Conservation (phyloP, 2,888 invertebrate species). For the Ditula angustiorana region DNA sequence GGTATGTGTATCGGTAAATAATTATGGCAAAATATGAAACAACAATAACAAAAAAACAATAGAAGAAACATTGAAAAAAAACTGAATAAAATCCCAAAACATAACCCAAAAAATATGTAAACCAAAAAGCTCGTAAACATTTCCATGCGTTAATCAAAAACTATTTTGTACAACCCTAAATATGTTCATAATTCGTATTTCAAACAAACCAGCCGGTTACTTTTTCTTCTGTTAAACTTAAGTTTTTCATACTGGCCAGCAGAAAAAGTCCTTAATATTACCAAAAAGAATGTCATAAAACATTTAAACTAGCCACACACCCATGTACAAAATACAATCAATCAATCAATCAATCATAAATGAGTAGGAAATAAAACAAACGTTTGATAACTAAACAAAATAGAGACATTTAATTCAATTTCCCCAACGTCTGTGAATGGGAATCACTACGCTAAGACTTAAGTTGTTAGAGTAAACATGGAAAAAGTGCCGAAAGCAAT, state of each 20-base stretch:
- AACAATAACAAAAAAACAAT: not conserved
- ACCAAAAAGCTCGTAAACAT: not conserved
- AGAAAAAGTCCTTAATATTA: no score
- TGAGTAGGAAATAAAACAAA: not conserved
- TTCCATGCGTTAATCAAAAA: not conserved
- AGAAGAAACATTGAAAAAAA: not conserved
- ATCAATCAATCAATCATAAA: no score
- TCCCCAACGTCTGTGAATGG: no score
- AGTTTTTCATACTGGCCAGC: no score
- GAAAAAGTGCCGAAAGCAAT: not conserved
- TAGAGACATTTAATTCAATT: no score
- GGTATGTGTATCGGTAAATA: not conserved
- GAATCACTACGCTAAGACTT: not conserved
- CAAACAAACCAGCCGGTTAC: no score
- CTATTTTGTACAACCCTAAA: constrained; percentile 19
- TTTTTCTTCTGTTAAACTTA: no score
- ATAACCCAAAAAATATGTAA: not conserved
- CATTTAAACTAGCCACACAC: no score
- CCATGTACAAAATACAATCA: no score
- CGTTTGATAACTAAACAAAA: not conserved
- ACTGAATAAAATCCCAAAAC: not conserved
- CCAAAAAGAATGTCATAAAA: no score
- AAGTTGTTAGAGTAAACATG: no score
- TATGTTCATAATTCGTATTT: not conserved
- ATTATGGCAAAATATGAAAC: not conserved